Percentiles rank a stretch among this genome's conserved stretches.
Evolutionary conservation across 1,140 invertebrate species (phyloP).

Genomic region (Camponotus pennsylvanicus): DNA sequence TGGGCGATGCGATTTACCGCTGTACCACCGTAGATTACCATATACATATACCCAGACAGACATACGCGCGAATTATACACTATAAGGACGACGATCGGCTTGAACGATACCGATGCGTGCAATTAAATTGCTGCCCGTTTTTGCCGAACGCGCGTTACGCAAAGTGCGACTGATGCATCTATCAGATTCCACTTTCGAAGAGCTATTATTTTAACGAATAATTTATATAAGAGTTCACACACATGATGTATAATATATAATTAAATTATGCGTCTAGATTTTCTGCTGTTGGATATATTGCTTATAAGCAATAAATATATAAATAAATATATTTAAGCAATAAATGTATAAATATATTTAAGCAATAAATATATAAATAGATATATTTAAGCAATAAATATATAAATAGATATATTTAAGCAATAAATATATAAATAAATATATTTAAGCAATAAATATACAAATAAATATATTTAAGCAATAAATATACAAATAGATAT

Average conservation of each 20-base stretch:
- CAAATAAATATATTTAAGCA: no score
- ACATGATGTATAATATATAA: not conserved
- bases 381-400: no score
- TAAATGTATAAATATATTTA: no score
- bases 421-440: no score
- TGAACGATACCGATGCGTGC: constrained; percentile 37
- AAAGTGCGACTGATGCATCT: not conserved
- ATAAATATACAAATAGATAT: no score
- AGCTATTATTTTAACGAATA: not conserved
- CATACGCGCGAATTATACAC: not conserved
- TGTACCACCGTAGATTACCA: not conserved
- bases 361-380: no score
- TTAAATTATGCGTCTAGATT: not conserved
- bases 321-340: no score
- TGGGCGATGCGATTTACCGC: constrained; percentile 24
- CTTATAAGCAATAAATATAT: no score
- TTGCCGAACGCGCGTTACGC: not conserved
- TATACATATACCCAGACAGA: not conserved
- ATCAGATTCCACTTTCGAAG: not conserved
- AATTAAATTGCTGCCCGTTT: constrained; percentile 33
- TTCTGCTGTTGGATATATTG: no score
- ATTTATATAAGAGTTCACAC: not conserved
- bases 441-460: no score
- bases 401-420: no score
- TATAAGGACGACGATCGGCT: constrained; percentile 17